These are phyloP conservation scores for Rambutsinella grinnellia DNA, from an alignment of 2,888 invertebrate species.

Conservation along the genomic window DNA sequence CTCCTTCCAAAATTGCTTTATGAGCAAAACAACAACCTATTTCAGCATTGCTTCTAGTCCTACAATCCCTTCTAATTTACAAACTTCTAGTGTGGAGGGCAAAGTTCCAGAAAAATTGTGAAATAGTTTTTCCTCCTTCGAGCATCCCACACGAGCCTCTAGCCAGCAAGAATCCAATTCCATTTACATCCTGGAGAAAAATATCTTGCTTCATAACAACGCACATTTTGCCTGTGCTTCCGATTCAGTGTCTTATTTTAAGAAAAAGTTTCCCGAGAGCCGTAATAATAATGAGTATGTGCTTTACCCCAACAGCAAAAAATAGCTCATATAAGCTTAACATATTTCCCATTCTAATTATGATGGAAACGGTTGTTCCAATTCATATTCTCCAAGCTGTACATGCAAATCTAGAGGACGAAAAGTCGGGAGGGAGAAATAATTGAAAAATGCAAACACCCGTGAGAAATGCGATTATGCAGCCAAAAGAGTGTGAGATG, in stretches of 20 bases:
- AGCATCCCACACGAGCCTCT: background rate
- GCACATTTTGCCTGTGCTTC: background rate
- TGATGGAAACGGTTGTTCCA: background rate
- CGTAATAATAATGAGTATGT: too few species aligned
- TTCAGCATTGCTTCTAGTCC: too few species aligned
- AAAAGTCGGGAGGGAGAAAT: conserved; percentile 19
- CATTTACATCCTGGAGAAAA: conserved; percentile 6
- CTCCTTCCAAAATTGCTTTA: too few species aligned
- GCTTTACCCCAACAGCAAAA: too few species aligned
- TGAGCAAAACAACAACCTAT: too few species aligned
- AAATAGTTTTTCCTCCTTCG: background rate
- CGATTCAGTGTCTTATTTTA: background rate
- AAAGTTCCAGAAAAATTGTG: conserved; percentile 26
- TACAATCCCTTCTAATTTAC: conserved; percentile 2
- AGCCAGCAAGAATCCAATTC: conserved; percentile 2
- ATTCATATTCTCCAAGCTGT: too few species aligned
- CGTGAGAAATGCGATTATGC: conserved; percentile 49
- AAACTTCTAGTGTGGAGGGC: background rate
- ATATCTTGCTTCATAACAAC: background rate
- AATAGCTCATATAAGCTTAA: too few species aligned
- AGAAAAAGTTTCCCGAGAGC: background rate
- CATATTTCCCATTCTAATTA: conserved; percentile 10
- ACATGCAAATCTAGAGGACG: too few species aligned
- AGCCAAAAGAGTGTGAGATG: conserved; percentile 45
- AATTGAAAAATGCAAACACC: conserved; percentile 51